phyloP scores from a whole-genome alignment of 2,888 invertebrate species.

The Diarsia rubi region DNA sequence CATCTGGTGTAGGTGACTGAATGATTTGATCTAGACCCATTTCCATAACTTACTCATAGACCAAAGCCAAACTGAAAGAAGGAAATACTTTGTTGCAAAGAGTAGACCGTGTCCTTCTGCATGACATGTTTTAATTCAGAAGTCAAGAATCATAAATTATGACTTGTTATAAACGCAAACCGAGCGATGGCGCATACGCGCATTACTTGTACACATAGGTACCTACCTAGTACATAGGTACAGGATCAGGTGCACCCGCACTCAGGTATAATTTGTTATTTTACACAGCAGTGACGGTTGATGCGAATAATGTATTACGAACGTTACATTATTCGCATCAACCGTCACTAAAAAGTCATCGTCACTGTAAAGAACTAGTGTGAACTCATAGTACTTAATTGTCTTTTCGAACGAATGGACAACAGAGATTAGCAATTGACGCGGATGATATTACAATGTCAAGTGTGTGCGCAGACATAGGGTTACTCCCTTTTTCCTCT shows the following conservation, averaged over 20 bases:
- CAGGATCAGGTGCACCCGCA: not conserved
- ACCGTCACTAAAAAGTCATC: no score
- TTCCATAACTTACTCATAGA: not conserved
- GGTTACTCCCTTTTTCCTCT: not conserved
- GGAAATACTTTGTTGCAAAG: not conserved
- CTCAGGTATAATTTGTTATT: not conserved
- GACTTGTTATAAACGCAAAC: not conserved
- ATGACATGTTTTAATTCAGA: not conserved
- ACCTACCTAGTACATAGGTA: not conserved
- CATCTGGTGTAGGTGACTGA: not conserved
- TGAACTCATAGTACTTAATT: no score
- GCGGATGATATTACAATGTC: not conserved
- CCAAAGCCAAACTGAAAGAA: not conserved
- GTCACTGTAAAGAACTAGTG: no score
- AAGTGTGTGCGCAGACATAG: not conserved
- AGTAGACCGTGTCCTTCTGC: not conserved
- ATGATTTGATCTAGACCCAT: not conserved
- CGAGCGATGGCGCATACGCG: not conserved
- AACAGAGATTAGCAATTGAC: not conserved
- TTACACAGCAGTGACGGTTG: not conserved
- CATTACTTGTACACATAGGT: not conserved
- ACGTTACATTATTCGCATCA: no score
- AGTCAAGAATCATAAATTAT: not conserved
- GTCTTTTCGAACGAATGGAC: no score
- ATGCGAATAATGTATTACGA: no score